These are phyloP conservation scores for Rhinogobius similis DNA, from an alignment of 2,113 vertebrate species.

Conservation along the genomic window DNA sequence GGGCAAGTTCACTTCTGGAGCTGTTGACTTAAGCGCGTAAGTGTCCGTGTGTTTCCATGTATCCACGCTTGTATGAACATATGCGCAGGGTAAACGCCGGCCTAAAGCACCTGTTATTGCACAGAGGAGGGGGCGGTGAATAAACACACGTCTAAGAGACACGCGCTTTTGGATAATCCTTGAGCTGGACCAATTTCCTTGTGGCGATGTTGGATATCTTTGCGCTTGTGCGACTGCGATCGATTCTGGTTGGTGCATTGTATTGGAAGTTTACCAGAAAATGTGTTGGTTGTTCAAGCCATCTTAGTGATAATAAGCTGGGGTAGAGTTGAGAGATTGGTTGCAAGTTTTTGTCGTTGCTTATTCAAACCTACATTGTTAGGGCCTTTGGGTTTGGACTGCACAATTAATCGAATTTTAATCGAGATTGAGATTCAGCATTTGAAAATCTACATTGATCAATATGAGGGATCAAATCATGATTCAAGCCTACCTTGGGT, in stretches of 20 bases:
- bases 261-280: too few relatives aligned
- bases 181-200: not conserved
- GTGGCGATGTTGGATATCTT: not conserved
- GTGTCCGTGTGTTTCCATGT: slow-evolving; percentile 28
- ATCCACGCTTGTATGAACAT: slow-evolving; percentile 11
- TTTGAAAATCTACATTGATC: too few relatives aligned
- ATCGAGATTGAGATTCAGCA: too few relatives aligned
- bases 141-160: slow-evolving; percentile 24
- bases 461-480: too few relatives aligned
- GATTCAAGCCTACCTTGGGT: too few relatives aligned
- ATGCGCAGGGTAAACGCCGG: slow-evolving; percentile 17
- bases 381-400: too few relatives aligned
- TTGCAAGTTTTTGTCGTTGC: too few relatives aligned
- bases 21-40: slow-evolving; percentile 69
- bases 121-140: slow-evolving; percentile 17
- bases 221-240: not conserved
- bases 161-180: not conserved
- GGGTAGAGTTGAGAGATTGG: too few relatives aligned
- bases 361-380: too few relatives aligned
- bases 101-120: slow-evolving; percentile 34
- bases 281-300: not conserved
- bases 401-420: too few relatives aligned
- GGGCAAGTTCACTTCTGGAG: slow-evolving; percentile 51
- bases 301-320: too few relatives aligned
- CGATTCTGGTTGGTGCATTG: not conserved